These are phyloP conservation scores for Lampropteryx suffumata DNA, from an alignment of 2,888 invertebrate genomes.

Conservation along the genomic window DNA sequence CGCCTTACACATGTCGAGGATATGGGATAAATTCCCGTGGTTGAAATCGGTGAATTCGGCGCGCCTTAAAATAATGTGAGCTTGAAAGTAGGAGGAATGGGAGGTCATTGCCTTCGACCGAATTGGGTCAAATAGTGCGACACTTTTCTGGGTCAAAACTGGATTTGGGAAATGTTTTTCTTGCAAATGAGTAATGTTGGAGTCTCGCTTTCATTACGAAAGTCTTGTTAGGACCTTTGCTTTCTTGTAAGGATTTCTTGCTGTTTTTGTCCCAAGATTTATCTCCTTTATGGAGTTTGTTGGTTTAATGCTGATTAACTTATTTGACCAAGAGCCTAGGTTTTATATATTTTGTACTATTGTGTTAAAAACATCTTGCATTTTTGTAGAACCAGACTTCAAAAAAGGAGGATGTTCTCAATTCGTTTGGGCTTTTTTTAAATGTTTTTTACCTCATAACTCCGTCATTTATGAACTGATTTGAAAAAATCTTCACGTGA, in stretches of 20 bases:
- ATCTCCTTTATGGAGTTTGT: slow-evolving; percentile 17
- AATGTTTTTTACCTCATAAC: too few relatives aligned
- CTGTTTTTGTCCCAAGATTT: slow-evolving; percentile 26
- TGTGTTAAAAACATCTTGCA: too few relatives aligned
- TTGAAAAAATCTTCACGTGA: too few relatives aligned
- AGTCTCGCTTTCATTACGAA: slow-evolving; percentile 35
- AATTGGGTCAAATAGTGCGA: slow-evolving; percentile 74
- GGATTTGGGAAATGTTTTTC: slow-evolving; percentile 59
- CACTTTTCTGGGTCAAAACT: slow-evolving; percentile 63
- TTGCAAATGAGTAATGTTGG: slow-evolving; percentile 61
- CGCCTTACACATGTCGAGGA: slow-evolving; percentile 36
- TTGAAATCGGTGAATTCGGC: slow-evolving; percentile 46
- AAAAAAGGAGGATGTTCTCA: too few relatives aligned
- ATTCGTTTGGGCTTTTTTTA: too few relatives aligned
- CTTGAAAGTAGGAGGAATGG: slow-evolving; percentile 48
- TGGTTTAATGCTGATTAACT: slow-evolving; percentile 18
- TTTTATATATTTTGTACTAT: background rate
- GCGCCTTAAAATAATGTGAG: slow-evolving; percentile 72
- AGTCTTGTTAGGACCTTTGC: slow-evolving; percentile 24
- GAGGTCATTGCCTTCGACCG: slow-evolving; percentile 60
- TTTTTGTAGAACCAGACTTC: too few relatives aligned
- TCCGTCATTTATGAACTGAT: too few relatives aligned
- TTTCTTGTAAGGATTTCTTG: slow-evolving; percentile 12
- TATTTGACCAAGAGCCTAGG: slow-evolving; percentile 5
- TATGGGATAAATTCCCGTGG: slow-evolving; percentile 45